phyloP scores from a whole-genome alignment of 35 echinoderm and acorn worm species.

The Diadema setosum region DNA sequence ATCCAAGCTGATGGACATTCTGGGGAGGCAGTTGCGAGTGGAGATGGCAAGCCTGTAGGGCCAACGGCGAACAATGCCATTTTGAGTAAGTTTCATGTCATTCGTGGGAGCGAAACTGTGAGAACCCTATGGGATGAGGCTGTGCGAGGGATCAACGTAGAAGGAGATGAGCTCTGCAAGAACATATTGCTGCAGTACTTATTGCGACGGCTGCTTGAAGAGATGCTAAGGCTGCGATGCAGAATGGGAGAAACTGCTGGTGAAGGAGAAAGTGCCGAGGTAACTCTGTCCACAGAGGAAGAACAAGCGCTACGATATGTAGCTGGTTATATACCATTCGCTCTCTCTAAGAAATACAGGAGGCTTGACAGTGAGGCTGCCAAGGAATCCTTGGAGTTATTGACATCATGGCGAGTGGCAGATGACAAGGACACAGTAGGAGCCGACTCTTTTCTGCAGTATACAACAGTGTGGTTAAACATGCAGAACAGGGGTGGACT shows the following conservation, averaged over 20 bases:
- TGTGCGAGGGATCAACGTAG: neutral
- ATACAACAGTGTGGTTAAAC: neutral
- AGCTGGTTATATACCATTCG: neutral
- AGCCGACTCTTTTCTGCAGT: neutral
- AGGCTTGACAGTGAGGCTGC: neutral
- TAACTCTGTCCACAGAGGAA: neutral
- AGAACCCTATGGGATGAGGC: neutral
- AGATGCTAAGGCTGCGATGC: neutral
- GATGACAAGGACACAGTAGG: neutral
- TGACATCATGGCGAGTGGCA: neutral
- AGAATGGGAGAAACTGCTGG: neutral
- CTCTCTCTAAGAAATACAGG: neutral
- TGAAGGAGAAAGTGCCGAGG: neutral
- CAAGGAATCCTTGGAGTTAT: neutral
- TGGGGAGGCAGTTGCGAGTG: neutral
- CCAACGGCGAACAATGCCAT: neutral
- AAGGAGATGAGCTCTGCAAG: neutral
- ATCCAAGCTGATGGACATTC: too few species aligned
- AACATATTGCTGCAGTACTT: neutral
- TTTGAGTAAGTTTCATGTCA: neutral
- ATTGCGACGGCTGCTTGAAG: neutral
- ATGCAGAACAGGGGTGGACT: neutral
- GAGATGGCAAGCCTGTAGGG: neutral
- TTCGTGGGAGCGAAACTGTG: neutral
- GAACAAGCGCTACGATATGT: neutral